phyloP scores from a whole-genome alignment of 2,113 vertebrate genomes.

The Danio rerio region DNA sequence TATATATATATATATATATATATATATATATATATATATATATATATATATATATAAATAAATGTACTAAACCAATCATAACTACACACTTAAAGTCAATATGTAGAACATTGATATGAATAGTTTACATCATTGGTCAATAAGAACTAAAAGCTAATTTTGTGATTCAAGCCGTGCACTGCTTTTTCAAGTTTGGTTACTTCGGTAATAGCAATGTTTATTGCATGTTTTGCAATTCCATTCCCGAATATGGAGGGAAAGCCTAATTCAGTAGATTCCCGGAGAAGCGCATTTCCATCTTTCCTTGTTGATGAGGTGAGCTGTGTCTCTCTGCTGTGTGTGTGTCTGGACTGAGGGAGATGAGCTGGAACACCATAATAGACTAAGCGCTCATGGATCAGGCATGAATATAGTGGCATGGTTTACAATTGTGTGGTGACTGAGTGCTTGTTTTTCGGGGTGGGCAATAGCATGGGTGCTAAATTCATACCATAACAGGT shows the following conservation, averaged over 20 bases:
- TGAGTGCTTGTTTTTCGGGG: neutral
- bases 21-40: no score
- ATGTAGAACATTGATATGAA: neutral
- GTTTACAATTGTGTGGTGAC: neutral
- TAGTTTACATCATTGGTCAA: neutral
- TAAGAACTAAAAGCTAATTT: neutral
- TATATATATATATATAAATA: no score
- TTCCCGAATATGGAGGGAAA: neutral
- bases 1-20: no score
- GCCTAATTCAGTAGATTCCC: slow-evolving; percentile 14
- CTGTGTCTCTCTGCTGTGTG: slow-evolving; percentile 1
- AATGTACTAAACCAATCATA: no score
- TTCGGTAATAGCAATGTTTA: neutral
- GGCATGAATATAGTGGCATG: neutral
- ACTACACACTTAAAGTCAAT: neutral
- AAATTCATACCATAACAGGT: neutral
- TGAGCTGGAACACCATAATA: slow-evolving; percentile 14
- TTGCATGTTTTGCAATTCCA: slow-evolving; percentile 8
- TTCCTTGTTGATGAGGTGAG: slow-evolving; percentile 25
- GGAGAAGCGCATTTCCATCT: slow-evolving; percentile 4
- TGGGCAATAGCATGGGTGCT: neutral
- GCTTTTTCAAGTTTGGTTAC: neutral
- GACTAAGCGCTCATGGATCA: slow-evolving; percentile 11
- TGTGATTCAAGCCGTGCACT: neutral
- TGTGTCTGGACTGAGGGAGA: slow-evolving; percentile 22